phyloP scores from a whole-genome alignment of 2,888 invertebrate species.

The Apantesis nais region DNA sequence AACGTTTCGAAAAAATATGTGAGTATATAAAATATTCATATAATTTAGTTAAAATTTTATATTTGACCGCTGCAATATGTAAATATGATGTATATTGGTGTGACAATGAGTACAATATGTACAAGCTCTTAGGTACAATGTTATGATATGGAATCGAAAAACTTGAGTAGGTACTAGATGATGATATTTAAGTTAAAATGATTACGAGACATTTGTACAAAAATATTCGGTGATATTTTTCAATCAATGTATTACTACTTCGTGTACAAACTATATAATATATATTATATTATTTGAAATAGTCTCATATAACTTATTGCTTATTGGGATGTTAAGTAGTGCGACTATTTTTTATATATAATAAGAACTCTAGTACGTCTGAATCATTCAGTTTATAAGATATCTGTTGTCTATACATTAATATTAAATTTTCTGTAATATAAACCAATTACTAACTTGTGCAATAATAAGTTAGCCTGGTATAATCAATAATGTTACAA shows the following conservation, averaged over 20 bases:
- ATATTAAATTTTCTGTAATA: constrained; percentile 32
- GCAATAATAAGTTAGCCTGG: constrained; percentile 25
- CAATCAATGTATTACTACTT: constrained; percentile 54
- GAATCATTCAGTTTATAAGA: background rate
- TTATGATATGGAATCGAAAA: constrained; percentile 78
- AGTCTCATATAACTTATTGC: constrained; percentile 34
- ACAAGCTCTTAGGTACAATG: constrained; percentile 73
- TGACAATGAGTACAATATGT: constrained; percentile 63
- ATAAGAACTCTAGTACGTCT: background rate
- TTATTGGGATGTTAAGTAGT: constrained; percentile 8
- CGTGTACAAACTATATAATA: constrained; percentile 45
- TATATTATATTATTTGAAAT: constrained; percentile 34
- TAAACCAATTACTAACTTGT: constrained; percentile 38
- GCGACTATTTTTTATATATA: constrained; percentile 10
- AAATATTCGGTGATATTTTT: constrained; percentile 73
- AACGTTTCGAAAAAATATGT: constrained; percentile 73
- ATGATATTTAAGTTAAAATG: constrained; percentile 66
- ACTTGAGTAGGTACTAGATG: constrained; percentile 65
- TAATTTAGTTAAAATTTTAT: constrained; percentile 50
- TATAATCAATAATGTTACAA: constrained; percentile 15
- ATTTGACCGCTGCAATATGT: constrained; percentile 58
- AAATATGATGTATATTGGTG: constrained; percentile 57
- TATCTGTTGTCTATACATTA: background rate
- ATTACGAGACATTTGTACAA: constrained; percentile 71
- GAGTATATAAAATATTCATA: constrained; percentile 50